Percentiles rank a stretch among this genome's conserved stretches.
Evolutionary conservation across 2,888 invertebrate genomes (phyloP).

Genomic region (Parasteatoda lunata): DNA sequence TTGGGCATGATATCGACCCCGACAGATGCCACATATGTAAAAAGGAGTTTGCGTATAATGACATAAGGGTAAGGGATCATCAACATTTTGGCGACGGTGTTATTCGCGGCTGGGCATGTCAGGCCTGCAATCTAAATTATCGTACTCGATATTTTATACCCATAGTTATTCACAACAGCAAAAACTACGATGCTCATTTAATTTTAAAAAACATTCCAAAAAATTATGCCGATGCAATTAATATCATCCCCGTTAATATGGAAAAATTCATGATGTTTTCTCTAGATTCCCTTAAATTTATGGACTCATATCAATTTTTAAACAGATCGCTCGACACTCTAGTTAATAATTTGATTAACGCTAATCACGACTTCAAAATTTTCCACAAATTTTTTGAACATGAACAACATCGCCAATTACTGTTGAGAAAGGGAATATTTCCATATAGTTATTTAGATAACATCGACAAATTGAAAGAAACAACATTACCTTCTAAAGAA

Average conservation of each 20-base stretch:
- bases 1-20: neutral
- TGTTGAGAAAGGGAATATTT: slow-evolving; percentile 6
- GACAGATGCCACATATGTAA: slow-evolving; percentile 12
- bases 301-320: slow-evolving; percentile 18
- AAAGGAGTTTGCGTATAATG: neutral
- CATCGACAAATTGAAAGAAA: slow-evolving; percentile 7
- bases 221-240: neutral
- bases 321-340: slow-evolving; percentile 12
- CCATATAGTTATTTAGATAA: slow-evolving; percentile 13
- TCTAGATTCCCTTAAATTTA: slow-evolving; percentile 14
- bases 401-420: neutral
- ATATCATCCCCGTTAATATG: slow-evolving; percentile 4
- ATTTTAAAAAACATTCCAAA: neutral
- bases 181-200: slow-evolving; percentile 2
- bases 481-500: neutral
- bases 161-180: neutral
- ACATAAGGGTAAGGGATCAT: slow-evolving; percentile 11
- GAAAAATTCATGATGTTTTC: slow-evolving; percentile 18
- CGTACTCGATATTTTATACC: neutral
- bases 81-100: neutral
- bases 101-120: neutral
- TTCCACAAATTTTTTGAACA: neutral
- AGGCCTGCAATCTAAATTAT: slow-evolving; percentile 10
- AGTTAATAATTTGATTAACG: slow-evolving; percentile 2
- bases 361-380: slow-evolving; percentile 4